Evolutionary conservation across 2,113 vertebrate species (phyloP).

Genomic region (Aix galericulata): DNA sequence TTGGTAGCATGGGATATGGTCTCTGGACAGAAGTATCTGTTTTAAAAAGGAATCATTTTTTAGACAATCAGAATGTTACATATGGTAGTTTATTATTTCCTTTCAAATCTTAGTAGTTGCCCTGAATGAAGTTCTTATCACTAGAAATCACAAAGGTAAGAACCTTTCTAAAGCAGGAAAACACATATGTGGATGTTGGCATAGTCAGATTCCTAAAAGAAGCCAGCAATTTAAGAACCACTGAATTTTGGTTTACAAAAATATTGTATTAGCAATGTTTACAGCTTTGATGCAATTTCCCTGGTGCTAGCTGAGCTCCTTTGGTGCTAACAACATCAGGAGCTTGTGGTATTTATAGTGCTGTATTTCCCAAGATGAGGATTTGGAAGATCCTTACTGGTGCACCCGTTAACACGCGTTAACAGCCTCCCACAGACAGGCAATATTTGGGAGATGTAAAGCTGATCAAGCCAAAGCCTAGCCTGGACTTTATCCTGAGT

Average conservation of each 20-base stretch:
- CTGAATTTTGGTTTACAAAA: background rate
- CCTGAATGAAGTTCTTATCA: conserved; percentile 1
- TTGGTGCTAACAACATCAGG: background rate
- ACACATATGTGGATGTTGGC: background rate
- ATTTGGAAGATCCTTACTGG: background rate
- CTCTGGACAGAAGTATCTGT: background rate
- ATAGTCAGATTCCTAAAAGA: background rate
- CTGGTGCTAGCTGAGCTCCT: background rate
- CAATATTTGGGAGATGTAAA: background rate
- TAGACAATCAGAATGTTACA: background rate
- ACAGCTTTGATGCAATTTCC: background rate
- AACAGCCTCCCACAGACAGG: background rate
- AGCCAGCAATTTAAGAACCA: background rate
- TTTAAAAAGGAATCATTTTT: conserved; percentile 14
- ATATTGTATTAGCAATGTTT: background rate
- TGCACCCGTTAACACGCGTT: background rate
- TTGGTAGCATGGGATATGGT: background rate
- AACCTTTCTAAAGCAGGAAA: background rate
- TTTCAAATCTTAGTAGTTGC: conserved; percentile 6
- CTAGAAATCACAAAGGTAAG: background rate
- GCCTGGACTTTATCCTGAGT: background rate
- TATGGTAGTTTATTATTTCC: background rate
- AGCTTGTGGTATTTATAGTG: background rate
- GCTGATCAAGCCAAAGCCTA: background rate
- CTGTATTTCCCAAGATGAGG: background rate